phyloP scores from a whole-genome alignment of 2,888 invertebrate species.

The Stramonita haemastoma region DNA sequence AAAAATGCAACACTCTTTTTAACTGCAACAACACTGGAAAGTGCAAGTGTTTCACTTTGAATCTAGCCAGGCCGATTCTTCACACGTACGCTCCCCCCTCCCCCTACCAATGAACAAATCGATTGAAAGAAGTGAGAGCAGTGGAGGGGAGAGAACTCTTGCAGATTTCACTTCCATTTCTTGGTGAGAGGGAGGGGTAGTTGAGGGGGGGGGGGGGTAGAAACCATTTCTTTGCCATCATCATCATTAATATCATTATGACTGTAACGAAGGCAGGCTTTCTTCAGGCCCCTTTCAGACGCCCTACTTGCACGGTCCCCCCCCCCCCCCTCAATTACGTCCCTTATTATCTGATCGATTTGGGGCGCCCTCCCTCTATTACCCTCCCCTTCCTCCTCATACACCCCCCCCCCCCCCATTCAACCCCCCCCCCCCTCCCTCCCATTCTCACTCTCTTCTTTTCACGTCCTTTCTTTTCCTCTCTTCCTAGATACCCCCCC shows the following conservation, averaged over 20 bases:
- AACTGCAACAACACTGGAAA: too few relatives aligned
- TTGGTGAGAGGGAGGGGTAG: neutral
- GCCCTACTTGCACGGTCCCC: neutral
- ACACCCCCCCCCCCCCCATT: neutral
- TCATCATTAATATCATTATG: too few relatives aligned
- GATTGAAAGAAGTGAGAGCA: too few relatives aligned
- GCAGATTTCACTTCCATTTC: too few relatives aligned
- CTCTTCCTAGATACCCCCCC: neutral
- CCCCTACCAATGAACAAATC: too few relatives aligned
- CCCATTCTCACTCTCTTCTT: neutral
- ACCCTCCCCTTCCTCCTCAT: neutral
- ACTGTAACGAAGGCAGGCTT: neutral
- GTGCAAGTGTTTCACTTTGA: too few relatives aligned
- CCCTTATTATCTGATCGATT: neutral
- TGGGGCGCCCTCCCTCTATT: neutral
- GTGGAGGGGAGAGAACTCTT: too few relatives aligned
- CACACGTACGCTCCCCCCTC: too few relatives aligned
- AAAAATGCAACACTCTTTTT: too few relatives aligned
- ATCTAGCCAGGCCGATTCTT: too few relatives aligned
- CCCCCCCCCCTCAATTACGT: neutral
- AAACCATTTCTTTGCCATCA: neutral
- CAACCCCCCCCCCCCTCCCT: neutral
- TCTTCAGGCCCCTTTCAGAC: neutral
- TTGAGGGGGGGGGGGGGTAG: neutral
- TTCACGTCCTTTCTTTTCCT: neutral